phyloP scores from a whole-genome alignment of 2,797 vertebrate species.

The Fratercula arctica region DNA sequence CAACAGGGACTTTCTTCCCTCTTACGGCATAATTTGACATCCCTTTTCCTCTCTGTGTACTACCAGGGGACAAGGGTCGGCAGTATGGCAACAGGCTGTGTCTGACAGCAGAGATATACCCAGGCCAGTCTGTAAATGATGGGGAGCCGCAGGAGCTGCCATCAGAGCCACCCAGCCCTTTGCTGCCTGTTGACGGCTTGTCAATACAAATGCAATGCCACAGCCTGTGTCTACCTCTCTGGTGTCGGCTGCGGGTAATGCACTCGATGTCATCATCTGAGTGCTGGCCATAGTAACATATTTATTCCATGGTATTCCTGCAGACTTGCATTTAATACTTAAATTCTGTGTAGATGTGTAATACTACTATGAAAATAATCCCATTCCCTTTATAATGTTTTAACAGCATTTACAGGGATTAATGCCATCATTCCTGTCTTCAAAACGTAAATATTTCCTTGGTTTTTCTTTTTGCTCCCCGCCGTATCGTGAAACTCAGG shows the following conservation, averaged over 20 bases:
- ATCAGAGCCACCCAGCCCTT: background rate
- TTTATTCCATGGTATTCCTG: background rate
- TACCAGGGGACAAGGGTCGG: background rate
- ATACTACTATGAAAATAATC: background rate
- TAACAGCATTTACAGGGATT: background rate
- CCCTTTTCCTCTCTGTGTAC: background rate
- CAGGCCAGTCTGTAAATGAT: background rate
- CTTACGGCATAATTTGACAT: background rate
- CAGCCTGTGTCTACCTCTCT: too few relatives aligned
- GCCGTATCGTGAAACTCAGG: background rate
- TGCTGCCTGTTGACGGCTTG: background rate
- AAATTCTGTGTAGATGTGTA: background rate
- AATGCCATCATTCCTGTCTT: background rate
- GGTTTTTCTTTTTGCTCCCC: background rate
- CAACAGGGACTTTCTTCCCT: background rate
- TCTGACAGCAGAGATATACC: background rate
- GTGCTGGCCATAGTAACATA: background rate
- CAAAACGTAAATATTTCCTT: background rate
- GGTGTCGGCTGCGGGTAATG: accelerated
- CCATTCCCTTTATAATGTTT: background rate
- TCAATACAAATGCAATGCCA: background rate
- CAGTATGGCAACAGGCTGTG: background rate
- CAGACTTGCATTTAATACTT: background rate
- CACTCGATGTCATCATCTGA: background rate
- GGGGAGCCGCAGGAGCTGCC: background rate